Percentiles rank a stretch among this genome's conserved stretches.
Evolutionary conservation across 2,888 invertebrate genomes (phyloP).

Genomic region (Crematogaster levior): DNA sequence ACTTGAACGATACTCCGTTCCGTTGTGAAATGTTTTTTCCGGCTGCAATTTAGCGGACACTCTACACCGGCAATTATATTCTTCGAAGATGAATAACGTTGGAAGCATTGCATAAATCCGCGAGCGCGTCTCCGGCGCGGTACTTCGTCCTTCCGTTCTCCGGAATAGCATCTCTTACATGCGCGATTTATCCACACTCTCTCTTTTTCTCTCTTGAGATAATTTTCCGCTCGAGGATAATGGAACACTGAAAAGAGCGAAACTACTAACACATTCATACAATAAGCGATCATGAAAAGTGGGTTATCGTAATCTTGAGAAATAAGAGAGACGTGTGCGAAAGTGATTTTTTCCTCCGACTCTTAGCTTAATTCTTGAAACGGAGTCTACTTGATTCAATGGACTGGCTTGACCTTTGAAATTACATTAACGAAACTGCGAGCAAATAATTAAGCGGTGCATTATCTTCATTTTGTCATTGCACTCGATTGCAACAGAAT

Average conservation of each 20-base stretch:
- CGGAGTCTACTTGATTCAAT: neutral
- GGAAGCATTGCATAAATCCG: neutral
- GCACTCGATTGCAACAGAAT: conserved; percentile 40
- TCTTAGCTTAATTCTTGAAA: conserved; percentile 9
- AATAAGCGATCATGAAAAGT: conserved; percentile 21
- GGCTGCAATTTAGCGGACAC: conserved; percentile 23
- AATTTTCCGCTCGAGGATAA: conserved; percentile 31
- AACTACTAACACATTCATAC: neutral
- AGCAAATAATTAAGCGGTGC: conserved; percentile 1
- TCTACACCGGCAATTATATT: conserved; percentile 9
- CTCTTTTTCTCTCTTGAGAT: conserved; percentile 18
- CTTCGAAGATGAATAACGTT: neutral
- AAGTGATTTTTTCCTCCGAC: neutral
- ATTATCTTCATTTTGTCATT: conserved; percentile 47
- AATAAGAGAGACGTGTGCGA: neutral
- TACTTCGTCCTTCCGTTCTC: conserved; percentile 12
- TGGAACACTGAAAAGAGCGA: conserved; percentile 20
- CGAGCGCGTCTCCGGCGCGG: neutral
- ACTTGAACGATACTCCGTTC: neutral
- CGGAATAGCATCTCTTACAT: conserved; percentile 3
- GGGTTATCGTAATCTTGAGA: conserved; percentile 38
- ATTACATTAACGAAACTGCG: conserved; percentile 17
- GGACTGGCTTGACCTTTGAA: neutral
- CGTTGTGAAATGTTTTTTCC: conserved; percentile 27
- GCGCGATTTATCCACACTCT: conserved; percentile 34